Evolutionary conservation across 2,797 vertebrate species (phyloP), one percentile per base, ranked within the genome.

Genomic region (Gallirallus australis): DNA sequence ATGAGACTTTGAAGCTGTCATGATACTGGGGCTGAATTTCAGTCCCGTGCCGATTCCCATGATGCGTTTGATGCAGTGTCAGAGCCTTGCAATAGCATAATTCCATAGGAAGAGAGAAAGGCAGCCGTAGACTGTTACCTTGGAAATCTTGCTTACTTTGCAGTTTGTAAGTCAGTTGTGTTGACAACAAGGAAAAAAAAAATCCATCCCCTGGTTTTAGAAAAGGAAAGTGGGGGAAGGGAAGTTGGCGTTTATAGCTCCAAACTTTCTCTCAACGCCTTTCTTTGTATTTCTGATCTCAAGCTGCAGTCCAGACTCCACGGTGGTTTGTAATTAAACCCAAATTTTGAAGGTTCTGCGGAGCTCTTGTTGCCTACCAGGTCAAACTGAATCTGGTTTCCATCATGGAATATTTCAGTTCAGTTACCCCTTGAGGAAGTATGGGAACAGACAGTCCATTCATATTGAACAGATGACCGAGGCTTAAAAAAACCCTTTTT

Each of bases 371-470:
- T 96, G 88, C 89, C 84, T 68, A 89, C 76, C 66, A 80, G 97
- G 87, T 96, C 96, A 96, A 84, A 64, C 42, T 20, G 90, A 92
- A 70, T 97, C 96, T 97, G 96, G 95, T 97, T 97, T 97, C 73
- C 86, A 94, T 97, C 92, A 95, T 1, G 53, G 89, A 94, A 27
- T 86, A 18, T 93, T 96, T 84, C 73, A 72, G 87, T 90, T 94
- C 92, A 84, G 56, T 92, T 93, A 59, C 92, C 96, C 94, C 92
- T 93, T 65, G 93, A 97, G 97, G 93, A 97, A 85, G 90, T 64
- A 33, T 65, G 81, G 93, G 95, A 97, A 97, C 96, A 97, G 94
- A 92, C 94, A 83, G 73, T 37, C 96, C 89, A 97, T 97, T 97
- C 97, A 97, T 95, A 69, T 87, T 37, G 78, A 95, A 91, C 91